Base-by-base conservation (phyloP, 2,888 invertebrate genomes). In the Limnephilus rhombicus region DNA sequence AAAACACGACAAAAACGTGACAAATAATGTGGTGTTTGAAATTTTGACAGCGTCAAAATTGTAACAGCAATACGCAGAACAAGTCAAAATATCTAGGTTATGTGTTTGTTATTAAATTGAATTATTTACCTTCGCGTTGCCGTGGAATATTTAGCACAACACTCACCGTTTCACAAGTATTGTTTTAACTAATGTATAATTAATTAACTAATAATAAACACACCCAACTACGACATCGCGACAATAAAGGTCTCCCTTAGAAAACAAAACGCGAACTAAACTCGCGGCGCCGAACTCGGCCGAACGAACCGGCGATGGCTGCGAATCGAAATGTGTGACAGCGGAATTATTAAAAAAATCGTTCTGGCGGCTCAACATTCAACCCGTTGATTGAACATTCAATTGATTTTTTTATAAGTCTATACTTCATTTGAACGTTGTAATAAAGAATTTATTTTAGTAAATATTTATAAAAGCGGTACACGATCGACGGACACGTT, bases 301-400 rank as follows among this genome's bases (percentile, higher is more conserved):
- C 24, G 24, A 68, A 68, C 68, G 53, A 53, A 68, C 18, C 24
- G 37, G 34, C 15, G 37, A 37, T 34, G 83, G 34, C 68, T 68
- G 83, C 37, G n/a, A 83, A 83, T 83, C 83, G 83, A 83, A 83
- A 83, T 15, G 83, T 83, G 7, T 37, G 83, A 83, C 83, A 83
- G 83, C 83, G 24, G 37, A 83, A 37, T 83, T 13, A 83, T 83
- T 83, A 83, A 37, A 34, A n/a, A 83, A 37, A 49, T 18, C 37
- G 34, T 83, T 83, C 83, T 24, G 83, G 34, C 37, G 37, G n/a
- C 37, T 34, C 83, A 41, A 34, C 83, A 11, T 18, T 34, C 18
- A 9, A 7, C 9, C 4, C 53, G 7, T 24, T 24, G 53, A 68
- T 68, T 68, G 31, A 31, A 31, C 31, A 31, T 31, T 53, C 4